Conservation (phyloP, 2,888 invertebrate species). For the Eupithecia subumbrata region DNA sequence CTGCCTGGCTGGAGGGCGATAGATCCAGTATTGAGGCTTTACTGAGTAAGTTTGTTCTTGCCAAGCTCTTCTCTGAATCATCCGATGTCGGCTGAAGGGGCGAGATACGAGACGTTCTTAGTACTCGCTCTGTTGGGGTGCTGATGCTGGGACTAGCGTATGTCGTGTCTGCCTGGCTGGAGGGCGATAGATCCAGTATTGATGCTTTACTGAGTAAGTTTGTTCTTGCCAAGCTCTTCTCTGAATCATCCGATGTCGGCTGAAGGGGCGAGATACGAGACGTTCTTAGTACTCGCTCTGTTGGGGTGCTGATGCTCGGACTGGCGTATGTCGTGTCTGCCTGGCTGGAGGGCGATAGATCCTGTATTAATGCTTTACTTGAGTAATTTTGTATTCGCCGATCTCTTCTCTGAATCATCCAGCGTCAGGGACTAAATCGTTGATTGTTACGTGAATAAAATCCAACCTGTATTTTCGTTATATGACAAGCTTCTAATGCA, state of each 20-base stretch:
- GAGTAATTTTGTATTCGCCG: conserved; percentile 71
- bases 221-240: conserved; percentile 93
- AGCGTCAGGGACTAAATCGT: background rate
- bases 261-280: conserved; percentile 96
- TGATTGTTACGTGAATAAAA: background rate
- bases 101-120: conserved; percentile 96
- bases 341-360: conserved; percentile 92
- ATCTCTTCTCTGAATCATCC: background rate
- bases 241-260: conserved; percentile 98
- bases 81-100: conserved; percentile 85
- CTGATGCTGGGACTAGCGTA: conserved; percentile 96
- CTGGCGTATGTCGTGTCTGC: conserved; percentile 95
- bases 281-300: conserved; percentile 93
- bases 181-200: conserved; percentile 92
- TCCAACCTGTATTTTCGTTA: no score
- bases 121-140: conserved; percentile 94
- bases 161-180: conserved; percentile 93
- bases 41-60: conserved; percentile 88
- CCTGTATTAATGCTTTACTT: conserved; percentile 93
- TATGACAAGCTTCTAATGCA: no score
- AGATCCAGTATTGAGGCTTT: conserved; percentile 92
- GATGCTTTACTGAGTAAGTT: conserved; percentile 94
- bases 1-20: conserved; percentile 93
- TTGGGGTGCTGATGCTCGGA: conserved; percentile 93
- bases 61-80: background rate